Base-by-base conservation (phyloP, 2,888 invertebrate genomes). In the Zele albiditarsus region DNA sequence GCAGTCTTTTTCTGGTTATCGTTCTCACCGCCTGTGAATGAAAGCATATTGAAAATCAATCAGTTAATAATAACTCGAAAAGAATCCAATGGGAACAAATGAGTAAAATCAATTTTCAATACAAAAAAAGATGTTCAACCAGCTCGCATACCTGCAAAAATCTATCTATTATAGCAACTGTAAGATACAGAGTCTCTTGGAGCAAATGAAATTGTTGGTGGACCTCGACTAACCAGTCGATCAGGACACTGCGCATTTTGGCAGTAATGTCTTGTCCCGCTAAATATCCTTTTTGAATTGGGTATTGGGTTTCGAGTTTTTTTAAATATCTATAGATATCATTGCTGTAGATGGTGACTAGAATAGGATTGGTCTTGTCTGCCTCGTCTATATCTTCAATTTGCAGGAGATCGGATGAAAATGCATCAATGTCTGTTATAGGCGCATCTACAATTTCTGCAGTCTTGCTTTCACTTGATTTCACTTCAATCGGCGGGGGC, bases 211-310 rank as follows among this genome's bases (percentile, higher is more conserved):
- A 98, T 85, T 96, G 95, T 68, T 92, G 90, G 82, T 97, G 97
- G 10, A 98, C 97, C 85, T 97, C 97, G 20, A 97, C 95, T 71
- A 99, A 91, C 98, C 98, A 99, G 88, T 98, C 97, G 76, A 98
- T 92, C 20, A 99, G 91, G 66, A 97, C 95, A 16, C 94, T 91
- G 78, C 98, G 92, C 98, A 98, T 98, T 84, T 94, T 94, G 0
- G 95, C 92, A 14, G 95, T 95, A 14, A 98, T 91, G 90, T 92
- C 89, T 76, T 95, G 94, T 46, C 92, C 93, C 62, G 91, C 91
- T 81, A 97, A 90, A 88, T 94, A 95, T 83, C 93, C 91, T 23
- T 90, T 87, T 53, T 90, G 89, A 74, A 98, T 92, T 3, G 92
- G 91, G 88, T 93, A 94, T 80, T 92, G 91, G 23, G 88, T 87